Percentiles rank a stretch among this genome's conserved stretches.
Evolutionary conservation across 2,113 vertebrate species (phyloP).

Genomic region (Calidris pugnax): DNA sequence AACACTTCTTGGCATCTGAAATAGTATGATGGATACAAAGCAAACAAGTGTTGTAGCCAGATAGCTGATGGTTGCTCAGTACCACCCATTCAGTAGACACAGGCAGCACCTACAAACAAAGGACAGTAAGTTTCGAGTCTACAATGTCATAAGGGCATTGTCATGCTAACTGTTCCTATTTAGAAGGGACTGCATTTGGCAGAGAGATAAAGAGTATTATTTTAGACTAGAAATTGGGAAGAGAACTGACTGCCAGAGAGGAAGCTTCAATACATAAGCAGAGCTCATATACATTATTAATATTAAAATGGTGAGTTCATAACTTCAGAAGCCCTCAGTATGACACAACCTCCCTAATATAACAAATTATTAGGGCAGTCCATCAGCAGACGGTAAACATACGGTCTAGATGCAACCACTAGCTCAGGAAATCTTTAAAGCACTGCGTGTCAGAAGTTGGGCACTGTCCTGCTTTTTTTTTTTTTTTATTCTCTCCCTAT

Average conservation of each 20-base stretch:
- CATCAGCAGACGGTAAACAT: background rate
- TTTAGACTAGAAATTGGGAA: background rate
- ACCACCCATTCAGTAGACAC: background rate
- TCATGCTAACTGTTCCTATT: background rate
- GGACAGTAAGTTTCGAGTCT: background rate
- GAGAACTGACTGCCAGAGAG: background rate
- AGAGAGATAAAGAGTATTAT: background rate
- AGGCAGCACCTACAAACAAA: background rate
- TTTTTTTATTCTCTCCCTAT: background rate
- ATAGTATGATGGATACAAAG: background rate
- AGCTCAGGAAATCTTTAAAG: background rate
- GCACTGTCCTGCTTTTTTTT: background rate
- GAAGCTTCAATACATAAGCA: background rate
- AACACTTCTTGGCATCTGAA: background rate
- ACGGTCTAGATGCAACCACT: background rate
- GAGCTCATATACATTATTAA: background rate
- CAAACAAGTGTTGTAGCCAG: background rate
- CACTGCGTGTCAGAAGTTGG: background rate
- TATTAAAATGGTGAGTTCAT: background rate
- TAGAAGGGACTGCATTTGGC: background rate
- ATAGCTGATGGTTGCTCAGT: background rate
- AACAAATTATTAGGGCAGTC: background rate
- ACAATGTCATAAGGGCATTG: background rate
- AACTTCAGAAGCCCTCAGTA: background rate
- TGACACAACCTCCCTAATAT: background rate